Conservation (phyloP, 2,797 vertebrate species). For the Chiroxiphia lanceolata region DNA sequence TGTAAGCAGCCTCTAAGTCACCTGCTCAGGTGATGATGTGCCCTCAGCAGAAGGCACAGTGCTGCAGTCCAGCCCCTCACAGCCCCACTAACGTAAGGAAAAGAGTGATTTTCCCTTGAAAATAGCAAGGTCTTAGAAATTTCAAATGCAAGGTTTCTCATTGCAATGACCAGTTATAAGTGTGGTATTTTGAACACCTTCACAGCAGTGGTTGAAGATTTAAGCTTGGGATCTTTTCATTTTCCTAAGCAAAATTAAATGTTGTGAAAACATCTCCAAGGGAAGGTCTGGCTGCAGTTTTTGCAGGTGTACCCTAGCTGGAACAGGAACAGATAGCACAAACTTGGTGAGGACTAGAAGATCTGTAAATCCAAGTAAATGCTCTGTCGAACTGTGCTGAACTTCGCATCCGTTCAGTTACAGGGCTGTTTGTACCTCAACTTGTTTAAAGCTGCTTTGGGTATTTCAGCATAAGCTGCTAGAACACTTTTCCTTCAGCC, state of each 20-base stretch:
- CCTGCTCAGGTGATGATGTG: not conserved
- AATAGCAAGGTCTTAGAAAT: not conserved
- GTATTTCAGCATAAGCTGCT: not conserved
- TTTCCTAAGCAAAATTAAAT: slow-evolving; percentile 21
- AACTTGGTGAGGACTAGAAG: not conserved
- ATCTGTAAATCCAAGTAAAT: not conserved
- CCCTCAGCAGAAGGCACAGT: not conserved
- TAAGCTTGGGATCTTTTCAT: not conserved
- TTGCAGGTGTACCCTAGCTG: not conserved
- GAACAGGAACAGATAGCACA: not conserved
- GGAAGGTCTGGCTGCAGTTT: not conserved
- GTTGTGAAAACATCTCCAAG: not conserved
- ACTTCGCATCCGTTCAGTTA: not conserved
- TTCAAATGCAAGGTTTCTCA: not conserved
- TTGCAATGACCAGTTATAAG: not conserved
- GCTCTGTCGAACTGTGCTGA: not conserved
- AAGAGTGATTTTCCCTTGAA: not conserved
- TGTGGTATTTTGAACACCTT: not conserved
- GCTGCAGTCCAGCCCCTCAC: not conserved
- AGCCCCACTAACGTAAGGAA: not conserved
- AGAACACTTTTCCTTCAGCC: not conserved
- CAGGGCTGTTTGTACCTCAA: not conserved
- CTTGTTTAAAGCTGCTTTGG: not conserved
- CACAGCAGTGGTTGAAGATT: not conserved
- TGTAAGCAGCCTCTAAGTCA: not conserved